Percentiles rank a stretch among this genome's conserved stretches.
phyloP scores from a whole-genome alignment of 2,888 invertebrate genomes.

The Caenorhabditis sp. region DNA sequence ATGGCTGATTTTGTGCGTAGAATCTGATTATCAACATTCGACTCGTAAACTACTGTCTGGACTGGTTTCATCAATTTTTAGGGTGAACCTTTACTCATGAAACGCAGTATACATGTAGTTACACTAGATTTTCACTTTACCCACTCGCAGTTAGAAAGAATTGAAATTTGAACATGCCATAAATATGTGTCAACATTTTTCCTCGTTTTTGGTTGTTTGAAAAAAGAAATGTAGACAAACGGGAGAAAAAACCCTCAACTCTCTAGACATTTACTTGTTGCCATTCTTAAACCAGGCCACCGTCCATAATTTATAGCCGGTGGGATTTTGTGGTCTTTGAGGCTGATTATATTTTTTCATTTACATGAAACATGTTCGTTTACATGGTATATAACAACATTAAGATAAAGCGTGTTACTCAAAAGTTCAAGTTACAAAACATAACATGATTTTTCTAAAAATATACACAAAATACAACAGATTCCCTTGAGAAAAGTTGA shows the following conservation, averaged over 20 bases:
- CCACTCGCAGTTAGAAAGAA: neutral
- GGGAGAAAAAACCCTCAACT: neutral
- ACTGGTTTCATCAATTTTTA: too few species aligned
- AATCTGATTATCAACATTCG: too few species aligned
- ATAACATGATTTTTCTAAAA: neutral
- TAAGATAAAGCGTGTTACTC: too few species aligned
- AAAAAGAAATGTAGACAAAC: neutral
- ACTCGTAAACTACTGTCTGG: too few species aligned
- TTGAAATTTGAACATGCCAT: neutral
- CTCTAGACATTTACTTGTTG: constrained; percentile 1
- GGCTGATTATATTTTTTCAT: neutral
- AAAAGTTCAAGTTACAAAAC: too few species aligned
- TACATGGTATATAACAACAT: too few species aligned
- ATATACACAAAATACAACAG: neutral
- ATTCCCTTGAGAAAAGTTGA: neutral
- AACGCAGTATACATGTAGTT: too few species aligned
- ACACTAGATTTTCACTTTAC: neutral
- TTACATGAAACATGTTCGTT: neutral
- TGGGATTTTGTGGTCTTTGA: neutral
- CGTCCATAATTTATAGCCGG: neutral
- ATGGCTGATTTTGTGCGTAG: too few species aligned
- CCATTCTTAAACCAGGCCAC: neutral
- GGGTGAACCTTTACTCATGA: too few species aligned
- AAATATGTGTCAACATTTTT: neutral
- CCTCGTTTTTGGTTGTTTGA: neutral